Percentiles rank a stretch among this genome's conserved stretches.
Conservation (phyloP, 2,797 vertebrate genomes). For the Anas georgica region DNA sequence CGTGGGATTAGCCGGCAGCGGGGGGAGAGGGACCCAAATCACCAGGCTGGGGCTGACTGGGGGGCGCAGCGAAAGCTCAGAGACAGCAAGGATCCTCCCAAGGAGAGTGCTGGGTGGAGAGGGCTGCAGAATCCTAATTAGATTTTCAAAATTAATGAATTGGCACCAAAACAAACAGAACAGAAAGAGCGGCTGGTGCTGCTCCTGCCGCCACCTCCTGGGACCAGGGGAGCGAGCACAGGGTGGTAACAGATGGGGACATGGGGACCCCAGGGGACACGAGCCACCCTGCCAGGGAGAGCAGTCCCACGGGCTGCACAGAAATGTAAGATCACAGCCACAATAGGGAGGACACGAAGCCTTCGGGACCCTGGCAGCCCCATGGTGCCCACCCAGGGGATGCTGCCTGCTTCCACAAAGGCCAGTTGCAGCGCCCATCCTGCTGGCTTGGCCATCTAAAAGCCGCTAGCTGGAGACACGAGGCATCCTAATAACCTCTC, state of each 20-base stretch:
- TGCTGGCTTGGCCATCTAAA: not conserved
- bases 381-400: too few species aligned
- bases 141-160: slow-evolving; percentile 49
- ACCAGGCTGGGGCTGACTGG: not conserved
- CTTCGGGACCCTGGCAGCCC: not conserved
- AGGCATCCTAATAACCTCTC: not conserved
- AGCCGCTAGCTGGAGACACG: not conserved
- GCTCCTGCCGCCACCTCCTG: not conserved
- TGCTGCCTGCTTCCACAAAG: too few species aligned
- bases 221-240: rapidly evolving
- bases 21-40: not conserved
- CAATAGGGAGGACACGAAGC: not conserved
- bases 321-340: not conserved
- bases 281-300: not conserved
- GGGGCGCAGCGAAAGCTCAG: not conserved
- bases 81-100: not conserved
- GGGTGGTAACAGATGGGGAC: not conserved
- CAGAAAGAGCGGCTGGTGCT: not conserved
- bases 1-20: not conserved
- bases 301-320: not conserved
- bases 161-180: slow-evolving; percentile 15
- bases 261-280: rapidly evolving
- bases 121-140: slow-evolving; percentile 65
- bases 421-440: not conserved
- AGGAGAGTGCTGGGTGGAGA: slow-evolving; percentile 5